Evolutionary conservation across 2,113 vertebrate species (phyloP).

Genomic region (Phylloscopus whistleri): DNA sequence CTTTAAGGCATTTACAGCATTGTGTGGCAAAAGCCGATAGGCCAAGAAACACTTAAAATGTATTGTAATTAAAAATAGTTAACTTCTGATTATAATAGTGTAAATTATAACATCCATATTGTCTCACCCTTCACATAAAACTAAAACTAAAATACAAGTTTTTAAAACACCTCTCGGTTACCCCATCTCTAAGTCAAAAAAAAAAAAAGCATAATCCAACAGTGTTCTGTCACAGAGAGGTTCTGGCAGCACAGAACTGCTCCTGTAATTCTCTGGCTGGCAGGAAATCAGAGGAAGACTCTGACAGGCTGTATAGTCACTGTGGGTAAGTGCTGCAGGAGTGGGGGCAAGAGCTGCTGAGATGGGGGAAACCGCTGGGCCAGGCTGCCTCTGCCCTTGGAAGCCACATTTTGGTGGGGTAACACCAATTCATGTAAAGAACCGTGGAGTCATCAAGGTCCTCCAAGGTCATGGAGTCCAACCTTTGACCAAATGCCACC

Average conservation of each 20-base stretch:
- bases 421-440: background rate
- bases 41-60: too few relatives aligned
- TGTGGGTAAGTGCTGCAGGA: background rate
- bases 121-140: too few relatives aligned
- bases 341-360: background rate
- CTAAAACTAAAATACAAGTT: too few relatives aligned
- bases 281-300: background rate
- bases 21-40: too few relatives aligned
- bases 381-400: background rate
- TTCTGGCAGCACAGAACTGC: background rate
- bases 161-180: too few relatives aligned
- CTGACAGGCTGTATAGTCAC: background rate
- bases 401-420: fast-evolving
- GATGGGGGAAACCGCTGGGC: background rate
- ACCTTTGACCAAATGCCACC: background rate
- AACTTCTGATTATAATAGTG: too few relatives aligned
- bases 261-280: background rate
- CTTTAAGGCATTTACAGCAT: too few relatives aligned
- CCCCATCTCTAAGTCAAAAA: too few relatives aligned
- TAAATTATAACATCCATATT: too few relatives aligned
- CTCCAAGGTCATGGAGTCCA: background rate
- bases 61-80: too few relatives aligned
- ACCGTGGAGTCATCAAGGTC: background rate
- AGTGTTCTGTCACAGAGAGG: background rate
- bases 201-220: too few relatives aligned